Percentiles rank a stretch among this genome's conserved stretches.
These are phyloP conservation scores for Oceanodroma leucorhoa DNA, from an alignment of 2,797 vertebrate genomes.

Conservation along the genomic window DNA sequence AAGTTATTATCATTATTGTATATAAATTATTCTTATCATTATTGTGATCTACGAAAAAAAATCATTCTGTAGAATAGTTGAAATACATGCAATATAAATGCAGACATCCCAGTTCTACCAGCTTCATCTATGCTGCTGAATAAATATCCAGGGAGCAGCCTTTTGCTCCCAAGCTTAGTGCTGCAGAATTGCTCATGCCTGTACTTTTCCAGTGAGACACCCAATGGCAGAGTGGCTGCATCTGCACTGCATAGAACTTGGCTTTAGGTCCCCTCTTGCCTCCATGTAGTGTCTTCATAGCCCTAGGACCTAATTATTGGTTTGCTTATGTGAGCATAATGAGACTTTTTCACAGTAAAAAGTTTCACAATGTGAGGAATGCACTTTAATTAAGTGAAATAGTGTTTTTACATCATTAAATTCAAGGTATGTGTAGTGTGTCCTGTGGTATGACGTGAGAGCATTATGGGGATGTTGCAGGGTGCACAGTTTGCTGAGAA, in stretches of 20 bases:
- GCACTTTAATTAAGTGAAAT: background rate
- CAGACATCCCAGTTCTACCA: background rate
- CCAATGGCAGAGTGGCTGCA: background rate
- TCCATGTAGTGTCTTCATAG: background rate
- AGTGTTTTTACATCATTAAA: background rate
- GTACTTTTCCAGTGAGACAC: background rate
- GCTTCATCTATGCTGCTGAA: background rate
- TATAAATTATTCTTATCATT: background rate
- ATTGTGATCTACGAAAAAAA: background rate
- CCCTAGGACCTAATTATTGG: background rate
- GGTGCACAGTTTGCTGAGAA: background rate
- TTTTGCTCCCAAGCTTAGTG: background rate
- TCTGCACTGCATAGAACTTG: background rate
- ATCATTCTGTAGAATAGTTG: background rate
- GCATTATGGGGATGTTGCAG: background rate
- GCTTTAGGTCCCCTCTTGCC: background rate
- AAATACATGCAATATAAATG: background rate
- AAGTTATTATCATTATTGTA: background rate
- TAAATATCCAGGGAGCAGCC: background rate
- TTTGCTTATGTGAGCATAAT: background rate
- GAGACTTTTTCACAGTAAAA: background rate
- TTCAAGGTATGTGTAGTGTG: background rate
- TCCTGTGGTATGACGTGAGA: background rate
- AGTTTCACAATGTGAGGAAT: background rate
- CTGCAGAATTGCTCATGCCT: background rate